phyloP scores from a whole-genome alignment of 2,797 vertebrate species.

The Helicolenus hilgendorfi region DNA sequence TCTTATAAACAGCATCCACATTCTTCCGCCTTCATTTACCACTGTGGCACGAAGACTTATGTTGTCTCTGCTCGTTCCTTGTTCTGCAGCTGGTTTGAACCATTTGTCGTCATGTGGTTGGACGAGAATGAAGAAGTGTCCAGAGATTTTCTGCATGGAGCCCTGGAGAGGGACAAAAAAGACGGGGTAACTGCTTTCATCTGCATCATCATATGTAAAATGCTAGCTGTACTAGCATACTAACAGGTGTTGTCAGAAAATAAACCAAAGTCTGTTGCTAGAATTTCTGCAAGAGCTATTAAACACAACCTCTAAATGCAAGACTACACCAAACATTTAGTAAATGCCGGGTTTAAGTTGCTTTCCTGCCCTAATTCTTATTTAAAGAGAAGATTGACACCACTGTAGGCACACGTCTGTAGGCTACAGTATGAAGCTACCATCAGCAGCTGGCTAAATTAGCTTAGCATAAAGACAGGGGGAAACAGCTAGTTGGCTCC shows the following conservation, averaged over 20 bases:
- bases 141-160: conserved; percentile 97
- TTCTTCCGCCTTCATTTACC: not conserved
- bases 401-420: not conserved
- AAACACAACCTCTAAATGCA: not conserved
- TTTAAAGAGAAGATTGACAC: not conserved
- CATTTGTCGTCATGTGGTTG: conserved; percentile 98
- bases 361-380: not conserved
- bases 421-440: not conserved
- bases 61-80: not conserved
- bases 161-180: conserved; percentile 97
- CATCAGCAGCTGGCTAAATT: not conserved
- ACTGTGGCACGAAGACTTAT: conserved; percentile 5
- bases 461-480: not conserved
- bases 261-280: not conserved
- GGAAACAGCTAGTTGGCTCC: not conserved
- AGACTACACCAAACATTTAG: not conserved
- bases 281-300: not conserved
- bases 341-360: not conserved
- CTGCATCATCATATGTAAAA: not conserved
- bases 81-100: conserved; percentile 95
- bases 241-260: not conserved
- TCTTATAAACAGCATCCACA: not conserved
- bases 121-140: conserved; percentile 99
- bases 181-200: conserved; percentile 92
- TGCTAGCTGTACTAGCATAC: not conserved